These are phyloP conservation scores for Leucophenga montana DNA, from an alignment of 2,888 invertebrate species.

Conservation along the genomic window DNA sequence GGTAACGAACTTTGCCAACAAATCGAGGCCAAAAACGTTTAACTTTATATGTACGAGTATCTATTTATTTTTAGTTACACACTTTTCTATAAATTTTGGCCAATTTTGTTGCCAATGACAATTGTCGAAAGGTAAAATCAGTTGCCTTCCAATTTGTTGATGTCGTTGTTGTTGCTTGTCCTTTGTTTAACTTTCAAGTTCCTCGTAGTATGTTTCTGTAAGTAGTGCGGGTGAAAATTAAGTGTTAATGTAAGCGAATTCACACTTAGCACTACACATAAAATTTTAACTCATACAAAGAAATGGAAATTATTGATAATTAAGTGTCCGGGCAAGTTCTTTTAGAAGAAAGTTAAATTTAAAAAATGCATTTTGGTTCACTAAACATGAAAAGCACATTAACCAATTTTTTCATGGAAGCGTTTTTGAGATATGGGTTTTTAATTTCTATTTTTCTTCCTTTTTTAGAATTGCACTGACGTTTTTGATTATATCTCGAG, in stretches of 20 bases:
- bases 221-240: neutral
- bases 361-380: no score
- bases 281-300: no score
- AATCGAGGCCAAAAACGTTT: constrained; percentile 32
- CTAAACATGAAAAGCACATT: no score
- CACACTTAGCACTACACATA: no score
- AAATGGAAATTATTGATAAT: no score
- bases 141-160: neutral
- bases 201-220: neutral
- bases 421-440: no score
- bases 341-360: no score
- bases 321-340: no score
- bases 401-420: no score
- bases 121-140: constrained; percentile 4
- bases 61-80: neutral
- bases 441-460: no score
- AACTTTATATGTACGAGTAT: neutral
- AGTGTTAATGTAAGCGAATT: neutral
- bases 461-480: no score
- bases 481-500: no score
- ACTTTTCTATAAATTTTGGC: neutral
- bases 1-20: constrained; percentile 16
- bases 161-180: neutral
- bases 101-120: constrained; percentile 15
- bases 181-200: constrained; percentile 25